Conservation (phyloP, 2,113 vertebrate genomes). For the Corythornis madagascariensis region DNA sequence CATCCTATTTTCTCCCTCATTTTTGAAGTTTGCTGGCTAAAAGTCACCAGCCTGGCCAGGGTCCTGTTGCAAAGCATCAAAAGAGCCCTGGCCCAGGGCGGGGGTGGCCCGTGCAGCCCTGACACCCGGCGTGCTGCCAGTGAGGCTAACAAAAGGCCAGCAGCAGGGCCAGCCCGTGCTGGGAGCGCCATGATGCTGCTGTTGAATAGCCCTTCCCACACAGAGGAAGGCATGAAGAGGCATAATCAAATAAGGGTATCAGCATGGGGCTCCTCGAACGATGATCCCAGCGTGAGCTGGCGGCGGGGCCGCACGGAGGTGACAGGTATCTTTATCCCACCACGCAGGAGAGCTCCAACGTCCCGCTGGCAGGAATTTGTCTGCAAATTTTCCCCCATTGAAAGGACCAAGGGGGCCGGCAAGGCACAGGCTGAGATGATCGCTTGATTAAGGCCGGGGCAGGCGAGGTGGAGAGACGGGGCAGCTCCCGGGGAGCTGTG, state of each 20-base stretch:
- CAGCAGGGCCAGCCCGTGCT: constrained; percentile 29
- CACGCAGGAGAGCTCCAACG: constrained; percentile 77
- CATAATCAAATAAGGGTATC: constrained; percentile 88
- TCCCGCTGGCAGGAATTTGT: constrained; percentile 97
- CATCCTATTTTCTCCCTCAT: not conserved
- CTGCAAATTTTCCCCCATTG: constrained; percentile 85
- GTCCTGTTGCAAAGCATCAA: not conserved
- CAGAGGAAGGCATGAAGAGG: constrained; percentile 64
- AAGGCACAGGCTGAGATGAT: constrained; percentile 88
- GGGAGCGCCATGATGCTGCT: not conserved
- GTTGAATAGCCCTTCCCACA: constrained; percentile 43
- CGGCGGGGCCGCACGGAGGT: constrained; percentile 76
- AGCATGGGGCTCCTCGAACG: constrained; percentile 86
- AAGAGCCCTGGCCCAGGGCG: not conserved
- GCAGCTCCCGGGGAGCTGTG: constrained; percentile 78
- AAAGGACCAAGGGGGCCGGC: constrained; percentile 79
- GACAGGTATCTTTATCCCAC: constrained; percentile 88
- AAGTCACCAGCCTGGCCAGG: not conserved
- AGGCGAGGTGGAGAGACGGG: constrained; percentile 77
- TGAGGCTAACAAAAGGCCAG: constrained; percentile 57
- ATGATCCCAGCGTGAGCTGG: constrained; percentile 76
- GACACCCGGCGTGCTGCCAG: not conserved
- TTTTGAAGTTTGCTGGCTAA: not conserved
- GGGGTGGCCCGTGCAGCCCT: fast-evolving
- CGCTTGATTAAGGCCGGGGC: constrained; percentile 90